Base-by-base conservation (phyloP, 2,113 vertebrate genomes). In the Balaenoptera acutorostrata region DNA sequence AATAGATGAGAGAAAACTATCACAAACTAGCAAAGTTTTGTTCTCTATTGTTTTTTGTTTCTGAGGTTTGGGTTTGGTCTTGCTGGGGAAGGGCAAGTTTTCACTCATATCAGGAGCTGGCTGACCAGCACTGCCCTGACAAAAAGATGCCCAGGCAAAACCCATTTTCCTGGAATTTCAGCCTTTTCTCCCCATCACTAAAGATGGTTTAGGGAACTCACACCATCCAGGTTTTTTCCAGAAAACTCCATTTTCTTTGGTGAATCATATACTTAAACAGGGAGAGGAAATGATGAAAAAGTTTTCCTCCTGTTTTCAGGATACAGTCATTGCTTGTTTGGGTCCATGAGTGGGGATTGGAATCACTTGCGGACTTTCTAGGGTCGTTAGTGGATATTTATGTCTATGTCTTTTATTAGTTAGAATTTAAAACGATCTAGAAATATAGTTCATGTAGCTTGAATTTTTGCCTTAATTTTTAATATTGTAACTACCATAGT, bases 381-480 rank as follows among this genome's bases (percentile, higher is more conserved):
- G 41, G 14, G 7, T 52, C 36, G 92, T 89, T 36, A 31, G 49
- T 44, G 11, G 23, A 96, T 64, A 84, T 52, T 68, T 68, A 75
- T 36, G 31, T 61, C 64, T 61, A 74, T 17, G 29, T 41, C 17
- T 52, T 78, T 85, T 92, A 89, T 27, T 77, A 61, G 5, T 75
- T 69, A 27, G 21, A 36, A 63, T 69, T 85, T 89, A 49, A 69
- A 96, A 64, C 57, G 36, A 88, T n/a, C 36, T 89, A 86, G 36
- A 91, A 92, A 63, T 46, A 88, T 21, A 80, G 11, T 5, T 88
- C 63, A 71, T 14, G 11, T 84, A n/a, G 41, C 57, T 91, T 97
- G 63, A 72, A 61, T 31, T 88, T 97, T 85, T 93, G 46, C n/a
- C 82, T 84, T 90, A 91, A 66, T 61, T 69, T 97, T 69, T 89